Percentiles rank a stretch among this genome's conserved stretches.
phyloP scores from a whole-genome alignment of 2,797 vertebrate species.

The Peromyscus aztecus region DNA sequence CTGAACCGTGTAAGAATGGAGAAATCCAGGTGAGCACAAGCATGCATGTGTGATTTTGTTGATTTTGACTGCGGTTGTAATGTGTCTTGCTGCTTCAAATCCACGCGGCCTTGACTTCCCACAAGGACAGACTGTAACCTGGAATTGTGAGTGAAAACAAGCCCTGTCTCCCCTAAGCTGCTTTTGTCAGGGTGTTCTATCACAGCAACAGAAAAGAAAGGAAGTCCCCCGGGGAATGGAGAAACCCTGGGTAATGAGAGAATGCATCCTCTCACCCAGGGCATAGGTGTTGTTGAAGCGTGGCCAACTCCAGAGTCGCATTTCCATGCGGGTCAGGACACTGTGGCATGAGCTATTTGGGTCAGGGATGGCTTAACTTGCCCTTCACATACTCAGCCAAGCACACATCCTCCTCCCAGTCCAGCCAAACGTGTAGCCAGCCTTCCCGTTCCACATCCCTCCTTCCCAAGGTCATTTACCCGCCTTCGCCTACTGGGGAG shows the following conservation, averaged over 20 bases:
- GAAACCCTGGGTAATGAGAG: neutral
- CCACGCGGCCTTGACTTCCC: neutral
- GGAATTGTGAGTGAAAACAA: neutral
- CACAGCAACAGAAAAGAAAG: neutral
- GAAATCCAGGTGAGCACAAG: too few species aligned
- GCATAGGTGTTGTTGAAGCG: neutral
- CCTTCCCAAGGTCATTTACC: neutral
- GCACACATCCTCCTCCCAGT: neutral
- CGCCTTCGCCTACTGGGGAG: neutral
- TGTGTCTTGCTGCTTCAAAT: neutral
- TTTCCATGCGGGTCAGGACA: neutral
- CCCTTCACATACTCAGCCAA: neutral
- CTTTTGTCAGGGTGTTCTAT: neutral
- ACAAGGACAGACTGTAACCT: neutral
- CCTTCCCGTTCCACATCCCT: neutral
- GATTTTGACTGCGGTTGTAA: neutral
- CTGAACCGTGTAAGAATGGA: neutral
- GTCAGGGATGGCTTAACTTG: neutral
- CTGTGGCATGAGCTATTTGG: neutral
- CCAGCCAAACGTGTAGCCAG: neutral
- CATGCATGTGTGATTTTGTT: neutral
- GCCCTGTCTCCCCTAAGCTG: neutral
- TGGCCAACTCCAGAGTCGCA: neutral
- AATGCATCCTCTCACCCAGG: neutral
- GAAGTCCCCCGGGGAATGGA: neutral